A percentile compares a stretch with the other conserved stretches of the same genome.
Conservation (phyloP, 2,797 vertebrate species). For the Tapera naevia region DNA sequence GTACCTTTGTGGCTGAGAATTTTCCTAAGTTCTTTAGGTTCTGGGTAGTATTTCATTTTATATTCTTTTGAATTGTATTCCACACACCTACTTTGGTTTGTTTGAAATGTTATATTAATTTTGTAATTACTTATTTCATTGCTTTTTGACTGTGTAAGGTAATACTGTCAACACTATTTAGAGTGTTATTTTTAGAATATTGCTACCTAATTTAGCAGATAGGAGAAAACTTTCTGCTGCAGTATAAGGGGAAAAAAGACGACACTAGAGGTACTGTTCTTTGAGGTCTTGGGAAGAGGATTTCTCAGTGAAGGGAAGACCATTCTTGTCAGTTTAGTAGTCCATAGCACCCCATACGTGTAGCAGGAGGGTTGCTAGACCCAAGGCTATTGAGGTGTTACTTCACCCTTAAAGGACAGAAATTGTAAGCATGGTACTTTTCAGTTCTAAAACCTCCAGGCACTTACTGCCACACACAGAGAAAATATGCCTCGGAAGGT, state of each 20-base stretch:
- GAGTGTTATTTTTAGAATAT: background rate
- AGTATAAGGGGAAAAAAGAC: background rate
- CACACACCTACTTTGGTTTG: background rate
- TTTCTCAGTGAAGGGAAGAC: background rate
- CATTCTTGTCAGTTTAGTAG: background rate
- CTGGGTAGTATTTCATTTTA: background rate
- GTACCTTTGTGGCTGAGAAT: background rate
- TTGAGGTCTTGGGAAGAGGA: background rate
- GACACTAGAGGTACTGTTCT: background rate
- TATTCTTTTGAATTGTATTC: background rate
- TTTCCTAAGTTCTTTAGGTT: background rate
- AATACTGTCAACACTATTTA: background rate
- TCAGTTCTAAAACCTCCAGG: background rate
- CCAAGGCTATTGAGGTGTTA: background rate
- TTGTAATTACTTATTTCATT: background rate
- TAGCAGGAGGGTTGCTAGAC: background rate
- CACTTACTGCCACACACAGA: background rate
- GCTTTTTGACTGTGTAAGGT: background rate
- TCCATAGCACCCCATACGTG: rapidly evolving
- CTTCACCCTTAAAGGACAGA: background rate
- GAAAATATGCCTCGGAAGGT: background rate
- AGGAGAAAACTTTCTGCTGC: background rate
- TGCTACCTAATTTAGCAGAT: background rate
- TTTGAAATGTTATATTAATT: background rate
- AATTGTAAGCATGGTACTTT: background rate